Evolutionary conservation across 2,113 vertebrate genomes (phyloP), one percentile per base, ranked within the genome.

Genomic region (Limanda limanda): DNA sequence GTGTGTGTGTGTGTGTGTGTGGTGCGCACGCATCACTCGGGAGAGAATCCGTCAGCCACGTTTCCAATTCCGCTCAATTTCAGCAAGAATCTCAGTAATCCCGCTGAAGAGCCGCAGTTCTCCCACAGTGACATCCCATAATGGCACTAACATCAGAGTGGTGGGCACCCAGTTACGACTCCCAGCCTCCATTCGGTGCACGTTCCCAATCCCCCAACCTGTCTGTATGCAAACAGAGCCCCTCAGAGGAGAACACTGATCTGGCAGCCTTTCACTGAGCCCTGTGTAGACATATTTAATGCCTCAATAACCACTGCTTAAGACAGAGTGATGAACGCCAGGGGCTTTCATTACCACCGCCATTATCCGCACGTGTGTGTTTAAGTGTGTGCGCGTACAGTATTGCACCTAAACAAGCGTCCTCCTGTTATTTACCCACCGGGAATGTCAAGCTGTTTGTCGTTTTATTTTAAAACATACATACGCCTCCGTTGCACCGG

Each of bases 201-300:
- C 90, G 80, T 89, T 81, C 87, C 82, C 86, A 83, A 85, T 87
- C 87, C 86, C 83, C 87, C 88, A 89, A 91, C 89, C 91, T 91
- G 91, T 93, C 91, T 93, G 91, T 92, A 93, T 91, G 92, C 92
- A 93, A 92, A 93, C 91, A 92, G 85, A 91, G 79, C 78, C 85
- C 90, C 86, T 83, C 86, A 62, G 82, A 89, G 84, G 87, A 89
- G 89, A 89, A 88, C 88, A 84, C 86, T 91, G 91, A 92, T 91
- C 92, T 87, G 84, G 71, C 86, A 85, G 90, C 84, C 87, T 90
- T 91, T 74, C 68, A n/a, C 88, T 92, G 90, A 93, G 88, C 89
- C 90, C 91, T 89, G 89, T 92, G 92, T 92, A 87, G 92, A 93
- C 92, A 92, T 92, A 93, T 93, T 93, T 92, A 93, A 92, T 91